These are phyloP conservation scores for Agelaius tricolor DNA, from an alignment of 2,113 vertebrate species.

Conservation along the genomic window DNA sequence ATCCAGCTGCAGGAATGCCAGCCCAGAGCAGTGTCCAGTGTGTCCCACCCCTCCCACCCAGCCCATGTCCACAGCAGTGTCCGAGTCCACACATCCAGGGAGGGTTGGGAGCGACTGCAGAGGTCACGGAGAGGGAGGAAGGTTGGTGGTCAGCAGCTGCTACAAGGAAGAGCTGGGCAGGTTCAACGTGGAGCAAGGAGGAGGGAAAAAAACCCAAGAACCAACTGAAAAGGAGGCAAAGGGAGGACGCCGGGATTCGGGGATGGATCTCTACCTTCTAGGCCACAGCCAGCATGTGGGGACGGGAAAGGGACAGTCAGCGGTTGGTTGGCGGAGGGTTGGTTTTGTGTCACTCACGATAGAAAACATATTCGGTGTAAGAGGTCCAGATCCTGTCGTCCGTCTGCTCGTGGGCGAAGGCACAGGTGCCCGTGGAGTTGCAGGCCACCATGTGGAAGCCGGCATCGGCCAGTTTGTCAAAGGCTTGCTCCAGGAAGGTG, in stretches of 20 bases:
- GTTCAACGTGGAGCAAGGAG: background rate
- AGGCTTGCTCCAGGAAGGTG: constrained; percentile 95
- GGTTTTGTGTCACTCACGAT: constrained; percentile 87
- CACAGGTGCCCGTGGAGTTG: constrained; percentile 92
- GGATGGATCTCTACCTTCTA: constrained; percentile 48
- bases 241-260: background rate
- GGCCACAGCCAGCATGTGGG: background rate
- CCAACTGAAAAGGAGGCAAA: constrained; percentile 15
- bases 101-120: constrained; percentile 5
- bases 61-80: background rate
- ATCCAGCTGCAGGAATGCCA: background rate
- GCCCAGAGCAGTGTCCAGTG: background rate
- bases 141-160: background rate
- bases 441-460: constrained; percentile 97
- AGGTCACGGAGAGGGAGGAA: constrained; percentile 20
- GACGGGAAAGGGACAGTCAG: background rate
- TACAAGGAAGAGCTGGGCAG: constrained; percentile 5
- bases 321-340: background rate
- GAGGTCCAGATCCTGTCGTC: constrained; percentile 98
- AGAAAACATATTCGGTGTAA: constrained; percentile 98
- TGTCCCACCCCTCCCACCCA: background rate
- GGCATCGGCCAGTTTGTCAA: constrained; percentile 89
- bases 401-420: constrained; percentile 91
- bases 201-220: background rate
- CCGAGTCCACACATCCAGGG: constrained; percentile 14